Evolutionary conservation across 2,888 invertebrate genomes (phyloP).

Genomic region (Agonopterix alstromeriana): DNA sequence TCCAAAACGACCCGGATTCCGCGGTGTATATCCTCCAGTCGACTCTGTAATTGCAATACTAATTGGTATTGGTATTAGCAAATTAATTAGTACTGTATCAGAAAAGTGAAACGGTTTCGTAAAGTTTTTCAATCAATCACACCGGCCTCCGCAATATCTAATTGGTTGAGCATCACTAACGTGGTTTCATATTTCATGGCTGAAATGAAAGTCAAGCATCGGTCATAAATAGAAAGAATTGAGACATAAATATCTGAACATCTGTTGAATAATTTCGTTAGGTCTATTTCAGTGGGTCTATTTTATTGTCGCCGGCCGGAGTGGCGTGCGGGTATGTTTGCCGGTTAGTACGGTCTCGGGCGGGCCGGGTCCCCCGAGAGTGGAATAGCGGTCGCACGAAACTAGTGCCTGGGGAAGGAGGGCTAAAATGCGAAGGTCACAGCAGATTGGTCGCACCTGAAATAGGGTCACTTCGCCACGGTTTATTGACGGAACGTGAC

Average conservation of each 20-base stretch:
- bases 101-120: no score
- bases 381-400: slow-evolving; percentile 47
- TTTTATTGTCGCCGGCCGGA: slow-evolving; percentile 42
- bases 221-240: slow-evolving; percentile 18
- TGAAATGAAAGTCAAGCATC: slow-evolving; percentile 5
- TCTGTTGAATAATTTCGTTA: slow-evolving; percentile 32
- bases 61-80: no score
- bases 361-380: slow-evolving; percentile 49
- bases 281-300: slow-evolving; percentile 26
- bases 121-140: slow-evolving; percentile 1
- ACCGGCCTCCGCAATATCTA: slow-evolving; percentile 13
- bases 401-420: slow-evolving; percentile 46
- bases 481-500: slow-evolving; percentile 57
- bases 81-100: no score
- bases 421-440: slow-evolving; percentile 64
- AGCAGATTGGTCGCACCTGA: slow-evolving; percentile 58
- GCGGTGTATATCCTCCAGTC: no score
- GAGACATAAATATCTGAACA: slow-evolving; percentile 43
- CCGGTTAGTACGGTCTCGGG: slow-evolving; percentile 43
- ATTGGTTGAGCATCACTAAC: slow-evolving; percentile 37
- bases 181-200: slow-evolving; percentile 29
- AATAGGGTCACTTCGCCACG: slow-evolving; percentile 60
- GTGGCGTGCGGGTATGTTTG: slow-evolving; percentile 53
- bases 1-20: no score
- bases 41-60: no score